Evolutionary conservation across 2,113 vertebrate genomes (phyloP).

Genomic region (Chamaetylas fuelleborni): DNA sequence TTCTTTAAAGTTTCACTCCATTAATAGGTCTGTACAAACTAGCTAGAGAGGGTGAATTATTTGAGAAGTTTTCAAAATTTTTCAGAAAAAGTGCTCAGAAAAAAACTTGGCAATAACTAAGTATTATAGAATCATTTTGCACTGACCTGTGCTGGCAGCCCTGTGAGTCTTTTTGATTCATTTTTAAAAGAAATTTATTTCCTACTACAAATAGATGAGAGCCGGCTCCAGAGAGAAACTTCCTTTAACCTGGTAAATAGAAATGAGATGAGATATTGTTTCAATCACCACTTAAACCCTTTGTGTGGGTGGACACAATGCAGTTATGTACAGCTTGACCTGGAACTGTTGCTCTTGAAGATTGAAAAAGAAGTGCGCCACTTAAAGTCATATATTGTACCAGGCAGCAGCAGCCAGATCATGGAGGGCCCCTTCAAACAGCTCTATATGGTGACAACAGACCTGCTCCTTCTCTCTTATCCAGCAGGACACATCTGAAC

Average conservation of each 20-base stretch:
- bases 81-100: background rate
- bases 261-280: constrained; percentile 39
- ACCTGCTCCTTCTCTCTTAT: background rate
- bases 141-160: background rate
- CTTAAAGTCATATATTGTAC: background rate
- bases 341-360: background rate
- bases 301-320: background rate
- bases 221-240: background rate
- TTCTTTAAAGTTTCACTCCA: background rate
- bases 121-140: background rate
- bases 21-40: background rate
- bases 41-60: background rate
- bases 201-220: constrained; percentile 3
- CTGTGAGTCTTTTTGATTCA: background rate
- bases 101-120: background rate
- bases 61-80: background rate
- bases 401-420: background rate
- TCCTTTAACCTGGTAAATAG: constrained; percentile 24
- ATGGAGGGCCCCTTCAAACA: background rate
- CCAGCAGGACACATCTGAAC: background rate
- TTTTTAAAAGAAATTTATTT: constrained; percentile 38
- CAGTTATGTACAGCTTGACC: constrained; percentile 3
- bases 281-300: constrained; percentile 19
- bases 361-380: background rate
- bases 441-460: background rate